These are phyloP conservation scores for Marcusenius ussheri DNA, from an alignment of 2,113 vertebrate genomes.

Conservation along the genomic window DNA sequence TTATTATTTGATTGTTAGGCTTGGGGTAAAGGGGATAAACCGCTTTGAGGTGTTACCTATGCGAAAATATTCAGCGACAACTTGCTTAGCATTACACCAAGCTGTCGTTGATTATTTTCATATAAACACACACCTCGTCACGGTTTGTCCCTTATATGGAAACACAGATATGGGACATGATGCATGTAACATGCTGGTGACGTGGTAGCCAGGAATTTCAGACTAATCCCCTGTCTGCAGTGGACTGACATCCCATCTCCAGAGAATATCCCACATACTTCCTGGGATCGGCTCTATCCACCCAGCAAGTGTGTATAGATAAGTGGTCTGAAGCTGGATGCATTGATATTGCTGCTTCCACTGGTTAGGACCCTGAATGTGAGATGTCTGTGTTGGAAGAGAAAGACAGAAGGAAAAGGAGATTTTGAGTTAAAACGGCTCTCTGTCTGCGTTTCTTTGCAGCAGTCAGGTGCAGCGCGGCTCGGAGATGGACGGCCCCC, in stretches of 20 bases:
- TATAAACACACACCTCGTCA: not conserved
- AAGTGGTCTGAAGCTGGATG: not conserved
- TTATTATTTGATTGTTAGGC: not conserved
- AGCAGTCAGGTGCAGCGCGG: not conserved
- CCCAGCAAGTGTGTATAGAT: not conserved
- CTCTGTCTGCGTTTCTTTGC: not conserved
- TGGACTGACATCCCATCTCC: not conserved
- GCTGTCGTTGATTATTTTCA: not conserved
- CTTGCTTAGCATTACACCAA: not conserved
- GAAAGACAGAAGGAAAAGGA: not conserved
- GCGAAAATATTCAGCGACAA: not conserved
- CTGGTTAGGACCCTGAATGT: not conserved
- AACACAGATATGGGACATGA: not conserved
- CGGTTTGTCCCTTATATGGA: not conserved
- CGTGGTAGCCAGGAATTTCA: not conserved
- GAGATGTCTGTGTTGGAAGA: not conserved
- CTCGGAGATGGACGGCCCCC: not conserved
- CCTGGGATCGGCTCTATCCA: not conserved
- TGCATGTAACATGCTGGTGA: not conserved
- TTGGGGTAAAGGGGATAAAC: not conserved
- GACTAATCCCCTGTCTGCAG: not conserved
- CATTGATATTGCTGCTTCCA: not conserved
- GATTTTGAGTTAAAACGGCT: not conserved
- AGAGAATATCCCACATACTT: not conserved
- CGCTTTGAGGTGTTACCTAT: not conserved